Conservation (phyloP, 1,140 invertebrate species). For the Zaprionus capensis region DNA sequence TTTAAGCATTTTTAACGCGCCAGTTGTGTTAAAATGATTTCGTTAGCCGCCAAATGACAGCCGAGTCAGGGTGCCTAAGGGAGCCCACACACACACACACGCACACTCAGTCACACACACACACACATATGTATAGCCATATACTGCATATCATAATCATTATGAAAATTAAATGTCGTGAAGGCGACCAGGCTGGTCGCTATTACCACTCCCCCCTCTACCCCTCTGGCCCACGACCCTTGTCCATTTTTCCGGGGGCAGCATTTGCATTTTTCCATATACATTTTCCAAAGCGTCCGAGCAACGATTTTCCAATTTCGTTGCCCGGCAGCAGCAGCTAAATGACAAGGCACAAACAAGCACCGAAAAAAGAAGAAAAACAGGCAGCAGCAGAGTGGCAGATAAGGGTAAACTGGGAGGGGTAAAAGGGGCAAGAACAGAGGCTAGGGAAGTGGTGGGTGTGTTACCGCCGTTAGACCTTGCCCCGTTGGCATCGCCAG, state of each 20-base stretch:
- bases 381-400: conserved; percentile 30
- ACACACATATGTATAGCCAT: conserved; percentile 6
- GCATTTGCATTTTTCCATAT: conserved; percentile 80
- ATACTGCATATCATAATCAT: conserved; percentile 74
- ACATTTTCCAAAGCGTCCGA: conserved; percentile 46
- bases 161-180: conserved; percentile 83
- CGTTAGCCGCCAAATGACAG: conserved; percentile 81
- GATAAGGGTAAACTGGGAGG: conserved; percentile 18
- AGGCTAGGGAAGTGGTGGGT: conserved; percentile 16
- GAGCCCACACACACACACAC: conserved; percentile 7
- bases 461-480: background rate
- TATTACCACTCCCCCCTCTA: background rate
- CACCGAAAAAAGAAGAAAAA: conserved; percentile 31
- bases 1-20: conserved; percentile 83
- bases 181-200: conserved; percentile 69
- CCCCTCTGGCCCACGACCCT: background rate
- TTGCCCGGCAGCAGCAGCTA: conserved; percentile 44
- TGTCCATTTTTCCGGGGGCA: conserved; percentile 15
- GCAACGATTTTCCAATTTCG: conserved; percentile 69
- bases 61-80: conserved; percentile 24
- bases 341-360: conserved; percentile 72
- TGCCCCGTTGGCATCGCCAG: conserved; percentile 50
- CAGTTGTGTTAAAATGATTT: conserved; percentile 83
- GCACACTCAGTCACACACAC: background rate
- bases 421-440: conserved; percentile 23